These are phyloP conservation scores for Hydrotaea cyrtoneurina DNA, from an alignment of 2,888 invertebrate species.

Conservation along the genomic window DNA sequence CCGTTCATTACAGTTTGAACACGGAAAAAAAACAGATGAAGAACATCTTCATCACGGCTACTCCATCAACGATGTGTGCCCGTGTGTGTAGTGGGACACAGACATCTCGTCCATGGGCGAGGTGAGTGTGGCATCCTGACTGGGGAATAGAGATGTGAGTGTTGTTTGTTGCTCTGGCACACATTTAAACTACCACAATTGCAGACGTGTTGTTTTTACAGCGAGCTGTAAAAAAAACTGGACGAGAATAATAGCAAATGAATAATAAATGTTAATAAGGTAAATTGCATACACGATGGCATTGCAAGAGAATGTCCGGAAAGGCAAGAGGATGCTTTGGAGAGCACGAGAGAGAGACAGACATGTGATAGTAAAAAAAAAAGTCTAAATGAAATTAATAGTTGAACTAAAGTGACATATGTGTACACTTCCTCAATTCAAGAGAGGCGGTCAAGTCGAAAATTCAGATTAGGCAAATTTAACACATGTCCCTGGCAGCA, in stretches of 20 bases:
- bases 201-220: constrained; percentile 54
- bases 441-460: too few species aligned
- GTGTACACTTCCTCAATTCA: too few species aligned
- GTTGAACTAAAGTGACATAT: too few species aligned
- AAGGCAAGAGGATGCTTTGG: constrained; percentile 13
- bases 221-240: constrained; percentile 53
- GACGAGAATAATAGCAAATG: constrained; percentile 64
- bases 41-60: background rate
- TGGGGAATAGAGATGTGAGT: constrained; percentile 27
- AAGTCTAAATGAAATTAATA: too few species aligned
- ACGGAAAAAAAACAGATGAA: constrained; percentile 4
- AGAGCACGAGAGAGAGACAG: background rate
- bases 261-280: constrained; percentile 78
- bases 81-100: constrained; percentile 24
- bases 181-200: background rate
- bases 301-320: background rate
- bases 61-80: constrained; percentile 9
- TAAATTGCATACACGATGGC: constrained; percentile 70
- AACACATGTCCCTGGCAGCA: too few species aligned
- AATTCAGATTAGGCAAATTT: too few species aligned
- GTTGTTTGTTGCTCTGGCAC: background rate
- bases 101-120: background rate
- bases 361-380: too few species aligned
- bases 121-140: background rate
- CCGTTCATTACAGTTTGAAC: constrained; percentile 41